Evolutionary conservation across 2,113 vertebrate species (phyloP).

Genomic region (Oxyura jamaicensis): DNA sequence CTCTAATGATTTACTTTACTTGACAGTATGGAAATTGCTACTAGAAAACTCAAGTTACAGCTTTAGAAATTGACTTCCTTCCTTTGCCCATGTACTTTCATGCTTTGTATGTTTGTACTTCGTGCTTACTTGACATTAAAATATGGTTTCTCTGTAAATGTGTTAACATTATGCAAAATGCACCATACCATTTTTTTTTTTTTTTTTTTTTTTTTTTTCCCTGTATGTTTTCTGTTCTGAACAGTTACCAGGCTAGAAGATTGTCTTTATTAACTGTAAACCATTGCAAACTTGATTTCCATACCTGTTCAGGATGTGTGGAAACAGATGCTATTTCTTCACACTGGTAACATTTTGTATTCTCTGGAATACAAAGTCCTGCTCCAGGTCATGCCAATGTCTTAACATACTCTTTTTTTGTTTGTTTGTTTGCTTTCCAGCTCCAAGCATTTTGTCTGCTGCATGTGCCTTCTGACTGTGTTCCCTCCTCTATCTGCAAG

Average conservation of each 20-base stretch:
- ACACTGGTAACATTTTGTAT: not conserved
- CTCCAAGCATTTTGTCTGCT: not conserved
- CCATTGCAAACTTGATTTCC: not conserved
- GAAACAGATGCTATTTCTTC: not conserved
- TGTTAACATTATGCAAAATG: not conserved
- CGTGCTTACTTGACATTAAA: not conserved
- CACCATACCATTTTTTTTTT: not conserved
- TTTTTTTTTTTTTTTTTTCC: not conserved
- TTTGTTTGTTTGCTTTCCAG: not conserved
- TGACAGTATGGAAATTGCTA: not conserved
- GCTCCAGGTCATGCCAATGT: not conserved
- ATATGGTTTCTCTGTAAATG: not conserved
- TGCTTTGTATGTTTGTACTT: not conserved
- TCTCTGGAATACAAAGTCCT: not conserved
- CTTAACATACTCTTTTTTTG: not conserved
- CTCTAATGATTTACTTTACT: not conserved
- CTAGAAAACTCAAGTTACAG: not conserved
- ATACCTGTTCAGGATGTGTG: not conserved
- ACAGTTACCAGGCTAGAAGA: not conserved
- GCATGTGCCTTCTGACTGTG: not conserved
- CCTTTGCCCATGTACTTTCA: not conserved
- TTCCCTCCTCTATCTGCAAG: not conserved
- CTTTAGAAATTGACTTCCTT: not conserved
- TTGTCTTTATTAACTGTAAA: not conserved
- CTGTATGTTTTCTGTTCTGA: not conserved